Conservation (phyloP, 1,140 invertebrate species). For the Formica exsecta region DNA sequence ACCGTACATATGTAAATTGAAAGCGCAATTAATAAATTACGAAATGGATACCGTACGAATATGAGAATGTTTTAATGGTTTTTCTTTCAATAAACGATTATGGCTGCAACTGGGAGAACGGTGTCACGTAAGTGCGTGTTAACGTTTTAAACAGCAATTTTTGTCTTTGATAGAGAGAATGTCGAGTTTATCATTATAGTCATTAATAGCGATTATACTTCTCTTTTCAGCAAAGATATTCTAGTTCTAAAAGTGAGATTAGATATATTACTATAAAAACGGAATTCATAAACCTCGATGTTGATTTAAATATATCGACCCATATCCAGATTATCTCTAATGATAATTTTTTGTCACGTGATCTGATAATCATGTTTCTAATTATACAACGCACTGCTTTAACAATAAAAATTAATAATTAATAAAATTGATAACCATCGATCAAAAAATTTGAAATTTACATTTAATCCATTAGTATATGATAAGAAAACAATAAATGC, state of each 20-base stretch:
- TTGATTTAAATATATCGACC: slow-evolving; percentile 18
- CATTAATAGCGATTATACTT: slow-evolving; percentile 30
- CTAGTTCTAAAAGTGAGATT: neutral
- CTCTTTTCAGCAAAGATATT: neutral
- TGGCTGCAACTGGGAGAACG: neutral
- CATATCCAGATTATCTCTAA: neutral
- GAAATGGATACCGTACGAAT: slow-evolving; percentile 7
- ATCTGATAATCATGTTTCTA: neutral
- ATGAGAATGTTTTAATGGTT: slow-evolving; percentile 7
- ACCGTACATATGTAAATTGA: slow-evolving; percentile 30
- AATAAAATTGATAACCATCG: neutral
- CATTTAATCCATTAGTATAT: neutral
- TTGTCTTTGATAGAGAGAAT: neutral
- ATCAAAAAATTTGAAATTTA: neutral
- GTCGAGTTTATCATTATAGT: slow-evolving; percentile 24
- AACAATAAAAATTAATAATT: neutral
- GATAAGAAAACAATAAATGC: neutral
- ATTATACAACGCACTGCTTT: neutral
- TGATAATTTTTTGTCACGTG: neutral
- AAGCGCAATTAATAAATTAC: slow-evolving; percentile 56
- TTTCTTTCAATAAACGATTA: slow-evolving; percentile 46
- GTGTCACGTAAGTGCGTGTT: slow-evolving; percentile 20
- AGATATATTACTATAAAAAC: neutral
- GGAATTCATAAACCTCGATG: neutral
- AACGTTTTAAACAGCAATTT: slow-evolving; percentile 33